These are phyloP conservation scores for Amiota mariae DNA, from an alignment of 2,888 invertebrate species.

Conservation along the genomic window DNA sequence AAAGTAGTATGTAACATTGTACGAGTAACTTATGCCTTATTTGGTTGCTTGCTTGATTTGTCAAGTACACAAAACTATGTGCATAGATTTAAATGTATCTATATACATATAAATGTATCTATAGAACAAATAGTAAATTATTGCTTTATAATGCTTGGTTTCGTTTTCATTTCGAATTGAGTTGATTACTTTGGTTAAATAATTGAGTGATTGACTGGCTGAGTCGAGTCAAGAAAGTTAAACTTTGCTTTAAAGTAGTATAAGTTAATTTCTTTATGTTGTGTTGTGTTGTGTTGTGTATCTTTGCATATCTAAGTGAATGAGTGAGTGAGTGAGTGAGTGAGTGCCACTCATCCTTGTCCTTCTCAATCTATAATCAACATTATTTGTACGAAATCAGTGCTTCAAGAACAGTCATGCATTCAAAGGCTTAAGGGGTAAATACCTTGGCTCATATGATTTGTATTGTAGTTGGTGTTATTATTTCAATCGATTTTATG, in stretches of 20 bases:
- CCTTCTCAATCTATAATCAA: neutral
- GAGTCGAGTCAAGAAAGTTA: neutral
- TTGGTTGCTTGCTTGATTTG: slow-evolving; percentile 19
- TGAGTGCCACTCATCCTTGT: slow-evolving; percentile 1
- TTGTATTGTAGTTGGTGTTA: too few relatives aligned
- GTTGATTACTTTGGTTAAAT: slow-evolving; percentile 39
- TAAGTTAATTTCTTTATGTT: neutral
- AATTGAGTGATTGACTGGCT: slow-evolving; percentile 49
- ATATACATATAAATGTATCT: slow-evolving; percentile 15
- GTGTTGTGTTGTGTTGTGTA: slow-evolving; percentile 46
- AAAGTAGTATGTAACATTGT: neutral
- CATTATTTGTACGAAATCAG: too few relatives aligned
- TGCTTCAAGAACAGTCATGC: too few relatives aligned
- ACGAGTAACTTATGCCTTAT: neutral
- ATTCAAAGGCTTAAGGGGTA: too few relatives aligned
- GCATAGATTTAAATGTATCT: too few relatives aligned
- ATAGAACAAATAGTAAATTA: slow-evolving; percentile 1
- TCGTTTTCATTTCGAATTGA: slow-evolving; percentile 13
- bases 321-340: too few relatives aligned
- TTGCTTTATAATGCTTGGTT: slow-evolving; percentile 4
- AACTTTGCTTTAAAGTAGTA: neutral
- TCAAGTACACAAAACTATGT: slow-evolving; percentile 3
- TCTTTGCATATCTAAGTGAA: slow-evolving; percentile 40
- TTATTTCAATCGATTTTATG: too few relatives aligned
- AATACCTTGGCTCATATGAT: too few relatives aligned